Evolutionary conservation across 2,888 invertebrate species (phyloP).

Genomic region (Leucophenga montana): DNA sequence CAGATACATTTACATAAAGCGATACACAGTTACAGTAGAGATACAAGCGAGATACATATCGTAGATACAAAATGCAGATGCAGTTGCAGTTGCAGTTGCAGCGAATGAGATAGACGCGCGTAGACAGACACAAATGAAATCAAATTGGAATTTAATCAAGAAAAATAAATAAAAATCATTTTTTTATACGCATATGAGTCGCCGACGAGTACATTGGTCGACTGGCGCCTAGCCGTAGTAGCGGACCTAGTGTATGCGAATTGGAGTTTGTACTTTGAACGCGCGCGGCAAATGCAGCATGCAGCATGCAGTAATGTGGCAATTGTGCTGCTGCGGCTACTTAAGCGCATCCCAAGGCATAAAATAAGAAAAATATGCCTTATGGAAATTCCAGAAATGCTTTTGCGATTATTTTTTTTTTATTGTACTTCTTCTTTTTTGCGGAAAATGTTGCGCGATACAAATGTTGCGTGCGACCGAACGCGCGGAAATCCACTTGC

Average conservation of each 20-base stretch:
- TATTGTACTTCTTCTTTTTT: conserved; percentile 11
- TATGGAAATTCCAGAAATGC: conserved; percentile 42
- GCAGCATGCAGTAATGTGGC: background rate
- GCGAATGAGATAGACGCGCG: background rate
- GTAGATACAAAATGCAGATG: background rate
- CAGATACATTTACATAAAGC: too few species aligned
- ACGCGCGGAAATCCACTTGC: conserved; percentile 50
- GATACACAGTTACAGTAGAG: too few species aligned
- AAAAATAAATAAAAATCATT: conserved; percentile 28
- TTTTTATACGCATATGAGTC: background rate
- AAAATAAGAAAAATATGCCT: conserved; percentile 24
- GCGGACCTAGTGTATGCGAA: background rate
- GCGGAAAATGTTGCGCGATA: conserved; percentile 20
- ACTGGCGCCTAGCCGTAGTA: background rate
- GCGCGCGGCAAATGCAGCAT: conserved; percentile 5
- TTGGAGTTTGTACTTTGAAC: conserved; percentile 12
- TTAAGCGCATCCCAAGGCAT: background rate
- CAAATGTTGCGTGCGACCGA: conserved; percentile 44
- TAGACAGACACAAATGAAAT: conserved; percentile 26
- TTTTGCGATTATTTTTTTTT: conserved; percentile 32
- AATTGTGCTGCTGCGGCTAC: background rate
- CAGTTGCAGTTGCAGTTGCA: background rate
- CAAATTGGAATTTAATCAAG: conserved; percentile 34
- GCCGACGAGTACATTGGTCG: background rate
- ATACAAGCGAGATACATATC: background rate